These are phyloP conservation scores for Dione juno DNA, from an alignment of 2,888 invertebrate species.

Conservation along the genomic window DNA sequence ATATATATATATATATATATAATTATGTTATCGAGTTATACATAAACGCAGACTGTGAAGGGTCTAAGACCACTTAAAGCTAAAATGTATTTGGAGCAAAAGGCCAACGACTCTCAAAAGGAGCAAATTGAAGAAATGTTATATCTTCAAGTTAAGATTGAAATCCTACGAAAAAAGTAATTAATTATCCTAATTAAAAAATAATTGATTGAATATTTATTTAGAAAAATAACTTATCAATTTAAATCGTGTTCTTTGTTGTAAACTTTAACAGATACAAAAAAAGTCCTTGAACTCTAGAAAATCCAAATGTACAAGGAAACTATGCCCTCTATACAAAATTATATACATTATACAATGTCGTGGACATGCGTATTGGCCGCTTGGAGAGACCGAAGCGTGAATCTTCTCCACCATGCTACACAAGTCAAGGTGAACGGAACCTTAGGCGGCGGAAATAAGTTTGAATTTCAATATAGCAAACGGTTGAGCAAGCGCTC, in stretches of 20 bases:
- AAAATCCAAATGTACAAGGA: slow-evolving; percentile 79
- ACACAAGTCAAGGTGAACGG: slow-evolving; percentile 52
- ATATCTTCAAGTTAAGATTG: slow-evolving; percentile 17
- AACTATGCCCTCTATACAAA: slow-evolving; percentile 77
- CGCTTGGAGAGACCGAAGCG: slow-evolving; percentile 76
- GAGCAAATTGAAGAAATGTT: slow-evolving; percentile 21
- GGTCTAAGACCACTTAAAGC: slow-evolving; percentile 19
- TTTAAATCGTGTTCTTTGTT: slow-evolving; percentile 29
- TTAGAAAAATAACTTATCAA: slow-evolving; percentile 1
- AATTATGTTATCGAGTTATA: slow-evolving; percentile 5
- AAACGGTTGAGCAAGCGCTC: slow-evolving; percentile 75
- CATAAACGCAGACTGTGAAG: slow-evolving; percentile 8
- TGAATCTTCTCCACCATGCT: slow-evolving; percentile 75
- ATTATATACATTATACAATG: slow-evolving; percentile 71
- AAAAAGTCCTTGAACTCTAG: slow-evolving; percentile 81
- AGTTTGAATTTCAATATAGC: slow-evolving; percentile 53
- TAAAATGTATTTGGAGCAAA: slow-evolving; percentile 30
- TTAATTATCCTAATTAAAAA: slow-evolving; percentile 8
- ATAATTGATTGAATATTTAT: slow-evolving; percentile 2
- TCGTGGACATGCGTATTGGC: slow-evolving; percentile 83
- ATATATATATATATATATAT: not conserved
- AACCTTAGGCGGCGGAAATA: slow-evolving; percentile 51
- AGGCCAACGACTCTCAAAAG: slow-evolving; percentile 33
- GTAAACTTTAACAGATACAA: slow-evolving; percentile 72
- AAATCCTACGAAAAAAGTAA: slow-evolving; percentile 9